phyloP scores from a whole-genome alignment of 2,113 vertebrate species.

The Mesoclemmys tuberculata region DNA sequence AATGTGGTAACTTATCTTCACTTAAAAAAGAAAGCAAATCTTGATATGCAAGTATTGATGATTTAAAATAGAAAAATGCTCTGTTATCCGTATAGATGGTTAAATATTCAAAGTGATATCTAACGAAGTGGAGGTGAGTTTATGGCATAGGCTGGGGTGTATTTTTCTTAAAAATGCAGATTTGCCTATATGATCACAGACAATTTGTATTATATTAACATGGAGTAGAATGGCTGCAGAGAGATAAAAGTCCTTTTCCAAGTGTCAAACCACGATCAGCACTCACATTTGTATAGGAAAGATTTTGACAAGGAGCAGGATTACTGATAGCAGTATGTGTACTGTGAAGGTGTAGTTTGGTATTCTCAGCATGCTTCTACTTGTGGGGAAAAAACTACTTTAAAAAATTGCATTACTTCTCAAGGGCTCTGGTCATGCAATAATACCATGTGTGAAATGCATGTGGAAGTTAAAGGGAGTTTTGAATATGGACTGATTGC shows the following conservation, averaged over 20 bases:
- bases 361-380: conserved; percentile 57
- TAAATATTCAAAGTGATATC: background rate
- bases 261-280: conserved; percentile 7
- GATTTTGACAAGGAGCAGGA: conserved; percentile 39
- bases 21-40: conserved; percentile 61
- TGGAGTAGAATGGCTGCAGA: background rate
- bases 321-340: conserved; percentile 5
- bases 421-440: conserved; percentile 28
- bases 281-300: background rate
- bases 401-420: conserved; percentile 52
- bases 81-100: background rate
- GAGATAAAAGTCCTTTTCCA: conserved; percentile 4
- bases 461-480: conserved; percentile 34
- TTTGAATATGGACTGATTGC: conserved; percentile 50
- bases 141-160: background rate
- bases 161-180: background rate
- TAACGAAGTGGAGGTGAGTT: conserved; percentile 20
- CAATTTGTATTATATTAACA: background rate
- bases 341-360: conserved; percentile 35
- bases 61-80: background rate
- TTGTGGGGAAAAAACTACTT: conserved; percentile 46
- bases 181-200: background rate
- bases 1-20: conserved; percentile 61
- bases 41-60: conserved; percentile 23
- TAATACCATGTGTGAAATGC: conserved; percentile 35